Conservation (phyloP, 2,888 invertebrate species). For the Entomobrya proxima region DNA sequence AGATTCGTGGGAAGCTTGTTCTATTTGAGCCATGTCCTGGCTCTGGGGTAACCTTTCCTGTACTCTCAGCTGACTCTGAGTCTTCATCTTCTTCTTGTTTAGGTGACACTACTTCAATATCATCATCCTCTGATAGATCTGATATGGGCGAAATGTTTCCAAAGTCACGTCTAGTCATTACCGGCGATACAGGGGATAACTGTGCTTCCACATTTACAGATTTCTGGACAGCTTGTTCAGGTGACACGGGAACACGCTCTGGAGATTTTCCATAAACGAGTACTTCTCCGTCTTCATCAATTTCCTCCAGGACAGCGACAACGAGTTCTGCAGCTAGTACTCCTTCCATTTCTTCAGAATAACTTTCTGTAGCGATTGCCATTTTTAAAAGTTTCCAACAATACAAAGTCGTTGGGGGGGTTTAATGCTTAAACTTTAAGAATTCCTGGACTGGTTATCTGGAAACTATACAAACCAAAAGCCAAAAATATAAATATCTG, state of each 20-base stretch:
- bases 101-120: neutral
- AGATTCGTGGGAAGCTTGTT: conserved; percentile 39
- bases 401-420: too few species aligned
- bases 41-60: conserved; percentile 40
- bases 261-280: neutral
- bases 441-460: too few species aligned
- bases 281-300: conserved; percentile 29
- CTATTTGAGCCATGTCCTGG: neutral
- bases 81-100: neutral
- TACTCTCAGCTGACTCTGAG: neutral
- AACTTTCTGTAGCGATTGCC: neutral
- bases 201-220: neutral
- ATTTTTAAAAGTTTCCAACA: neutral
- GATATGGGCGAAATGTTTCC: conserved; percentile 68
- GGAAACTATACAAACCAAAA: too few species aligned
- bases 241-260: neutral
- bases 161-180: conserved; percentile 41
- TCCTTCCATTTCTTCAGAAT: neutral
- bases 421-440: too few species aligned
- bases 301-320: conserved; percentile 36
- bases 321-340: neutral
- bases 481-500: too few species aligned
- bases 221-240: neutral
- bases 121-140: conserved; percentile 44
- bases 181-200: neutral